Evolutionary conservation across 2,797 vertebrate genomes (phyloP).

Genomic region (Microctenopoma lineatum): DNA sequence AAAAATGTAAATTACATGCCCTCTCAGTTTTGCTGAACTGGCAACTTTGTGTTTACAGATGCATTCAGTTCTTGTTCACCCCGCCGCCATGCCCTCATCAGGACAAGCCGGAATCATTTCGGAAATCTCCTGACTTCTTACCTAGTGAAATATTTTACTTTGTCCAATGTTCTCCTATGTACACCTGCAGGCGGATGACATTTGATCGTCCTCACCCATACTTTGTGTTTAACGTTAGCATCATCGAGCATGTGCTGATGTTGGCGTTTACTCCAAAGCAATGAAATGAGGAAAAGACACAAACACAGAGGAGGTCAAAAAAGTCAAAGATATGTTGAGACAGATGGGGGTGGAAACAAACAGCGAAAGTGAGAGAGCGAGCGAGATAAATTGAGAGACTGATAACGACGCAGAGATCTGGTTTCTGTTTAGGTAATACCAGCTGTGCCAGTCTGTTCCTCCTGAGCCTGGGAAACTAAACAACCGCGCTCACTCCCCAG

Average conservation of each 20-base stretch:
- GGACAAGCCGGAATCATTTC: not conserved
- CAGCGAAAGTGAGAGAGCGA: not conserved
- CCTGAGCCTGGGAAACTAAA: conserved; percentile 53
- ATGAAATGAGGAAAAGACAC: not conserved
- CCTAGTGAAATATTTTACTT: too few species aligned
- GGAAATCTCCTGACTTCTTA: too few species aligned
- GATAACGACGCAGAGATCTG: conserved; percentile 52
- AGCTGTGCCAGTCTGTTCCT: conserved; percentile 49
- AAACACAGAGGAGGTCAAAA: not conserved
- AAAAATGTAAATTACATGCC: too few species aligned
- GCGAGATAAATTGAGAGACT: conserved; percentile 37
- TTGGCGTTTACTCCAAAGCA: too few species aligned
- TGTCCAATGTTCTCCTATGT: too few species aligned
- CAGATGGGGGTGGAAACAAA: conserved; percentile 1
- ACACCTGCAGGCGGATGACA: not conserved
- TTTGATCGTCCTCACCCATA: not conserved
- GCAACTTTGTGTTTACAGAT: not conserved
- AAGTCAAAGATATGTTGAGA: conserved; percentile 7
- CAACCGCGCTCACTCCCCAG: conserved; percentile 19
- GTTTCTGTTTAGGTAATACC: conserved; percentile 61
- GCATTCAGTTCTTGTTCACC: not conserved
- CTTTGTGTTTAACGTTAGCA: too few species aligned
- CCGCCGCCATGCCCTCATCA: too few species aligned
- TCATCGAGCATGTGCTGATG: too few species aligned
- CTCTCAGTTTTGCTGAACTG: not conserved